These are phyloP conservation scores for Pogonognathellus flavescens DNA, from an alignment of 1,140 invertebrate species.

Conservation along the genomic window DNA sequence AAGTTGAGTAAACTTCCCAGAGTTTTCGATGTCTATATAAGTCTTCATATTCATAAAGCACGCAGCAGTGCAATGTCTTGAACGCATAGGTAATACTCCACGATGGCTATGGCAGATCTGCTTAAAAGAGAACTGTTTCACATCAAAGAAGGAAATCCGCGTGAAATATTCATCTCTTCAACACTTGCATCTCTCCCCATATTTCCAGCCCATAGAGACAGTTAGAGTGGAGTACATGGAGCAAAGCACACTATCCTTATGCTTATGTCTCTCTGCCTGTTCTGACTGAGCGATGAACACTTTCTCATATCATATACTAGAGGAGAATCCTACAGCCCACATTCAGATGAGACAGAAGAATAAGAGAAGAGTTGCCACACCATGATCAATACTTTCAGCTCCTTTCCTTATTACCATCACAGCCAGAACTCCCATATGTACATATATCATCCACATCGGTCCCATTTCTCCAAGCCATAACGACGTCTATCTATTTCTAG, in stretches of 20 bases:
- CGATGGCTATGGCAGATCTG: slow-evolving; percentile 8
- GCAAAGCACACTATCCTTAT: background rate
- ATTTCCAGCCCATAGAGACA: slow-evolving; percentile 28
- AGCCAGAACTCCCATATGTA: slow-evolving; percentile 26
- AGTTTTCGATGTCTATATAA: slow-evolving; percentile 3
- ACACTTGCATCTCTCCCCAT: slow-evolving; percentile 60
- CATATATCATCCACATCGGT: slow-evolving; percentile 22
- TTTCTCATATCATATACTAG: background rate
- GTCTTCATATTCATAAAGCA: slow-evolving; percentile 15
- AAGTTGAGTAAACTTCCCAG: slow-evolving; percentile 6
- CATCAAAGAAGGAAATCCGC: slow-evolving; percentile 61
- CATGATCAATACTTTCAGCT: slow-evolving; percentile 41
- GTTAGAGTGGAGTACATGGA: background rate
- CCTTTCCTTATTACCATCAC: slow-evolving; percentile 47
- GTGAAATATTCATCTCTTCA: slow-evolving; percentile 66
- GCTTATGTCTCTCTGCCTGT: background rate
- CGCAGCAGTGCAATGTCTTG: slow-evolving; percentile 18
- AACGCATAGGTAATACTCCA: slow-evolving; percentile 23
- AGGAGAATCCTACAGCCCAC: background rate
- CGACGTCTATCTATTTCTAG: slow-evolving; percentile 23
- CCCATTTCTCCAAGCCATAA: slow-evolving; percentile 16
- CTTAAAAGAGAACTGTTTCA: slow-evolving; percentile 38
- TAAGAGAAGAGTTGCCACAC: slow-evolving; percentile 24
- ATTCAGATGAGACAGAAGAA: slow-evolving; percentile 22
- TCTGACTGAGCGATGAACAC: background rate